These are phyloP conservation scores for Proales similis DNA, from an alignment of 1,140 invertebrate genomes.

Conservation along the genomic window DNA sequence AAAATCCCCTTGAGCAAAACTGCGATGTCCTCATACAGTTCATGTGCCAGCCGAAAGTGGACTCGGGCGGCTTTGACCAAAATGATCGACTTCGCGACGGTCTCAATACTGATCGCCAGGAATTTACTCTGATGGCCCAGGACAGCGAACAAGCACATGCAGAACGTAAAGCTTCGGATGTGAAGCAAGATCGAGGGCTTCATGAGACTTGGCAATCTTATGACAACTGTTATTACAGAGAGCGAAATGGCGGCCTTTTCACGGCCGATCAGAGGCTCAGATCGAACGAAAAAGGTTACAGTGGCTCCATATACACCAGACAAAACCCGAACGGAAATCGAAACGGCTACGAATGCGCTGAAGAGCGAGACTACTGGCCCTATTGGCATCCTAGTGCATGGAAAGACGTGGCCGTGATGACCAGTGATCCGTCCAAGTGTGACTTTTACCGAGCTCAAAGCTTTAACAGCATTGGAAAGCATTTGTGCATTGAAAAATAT, in stretches of 20 bases:
- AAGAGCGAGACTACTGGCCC: slow-evolving; percentile 50
- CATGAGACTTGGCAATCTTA: slow-evolving; percentile 52
- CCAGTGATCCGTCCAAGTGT: slow-evolving; percentile 48
- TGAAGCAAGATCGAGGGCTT: slow-evolving; percentile 42
- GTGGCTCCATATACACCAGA: slow-evolving; percentile 49
- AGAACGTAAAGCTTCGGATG: slow-evolving; percentile 42
- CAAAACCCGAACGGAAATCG: slow-evolving; percentile 47
- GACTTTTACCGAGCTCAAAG: slow-evolving; percentile 45
- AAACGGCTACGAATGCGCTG: slow-evolving; percentile 51
- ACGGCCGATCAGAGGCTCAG: slow-evolving; percentile 50
- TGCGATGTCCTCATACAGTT: slow-evolving; percentile 50
- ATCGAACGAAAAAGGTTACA: slow-evolving; percentile 48
- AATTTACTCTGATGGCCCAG: slow-evolving; percentile 40
- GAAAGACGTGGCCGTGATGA: slow-evolving; percentile 49
- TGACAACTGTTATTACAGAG: slow-evolving; percentile 47
- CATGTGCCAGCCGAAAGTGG: slow-evolving; percentile 45
- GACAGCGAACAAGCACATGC: slow-evolving; percentile 40
- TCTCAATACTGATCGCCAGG: slow-evolving; percentile 42
- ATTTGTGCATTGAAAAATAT: slow-evolving; percentile 45
- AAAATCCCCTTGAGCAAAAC: slow-evolving; percentile 48
- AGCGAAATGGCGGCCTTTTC: slow-evolving; percentile 50
- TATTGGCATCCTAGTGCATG: slow-evolving; percentile 52
- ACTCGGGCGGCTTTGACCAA: slow-evolving; percentile 38
- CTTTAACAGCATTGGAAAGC: slow-evolving; percentile 47
- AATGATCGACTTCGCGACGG: slow-evolving; percentile 43